Percentiles rank a stretch among this genome's conserved stretches.
phyloP scores from a whole-genome alignment of 2,888 invertebrate genomes.

The Blastobasis adustella region DNA sequence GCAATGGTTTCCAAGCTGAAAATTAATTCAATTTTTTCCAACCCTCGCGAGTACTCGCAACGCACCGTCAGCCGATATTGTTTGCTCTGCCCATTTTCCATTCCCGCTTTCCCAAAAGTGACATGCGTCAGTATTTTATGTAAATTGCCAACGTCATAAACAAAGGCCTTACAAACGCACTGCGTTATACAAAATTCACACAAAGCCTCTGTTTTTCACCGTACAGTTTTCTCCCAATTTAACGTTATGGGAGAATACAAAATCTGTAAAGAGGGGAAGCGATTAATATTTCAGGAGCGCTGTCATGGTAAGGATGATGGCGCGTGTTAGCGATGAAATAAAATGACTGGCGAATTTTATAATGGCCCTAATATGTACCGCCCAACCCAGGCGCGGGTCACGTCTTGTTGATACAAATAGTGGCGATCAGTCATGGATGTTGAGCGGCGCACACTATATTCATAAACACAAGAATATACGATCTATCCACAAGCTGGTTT shows the following conservation, averaged over 20 bases:
- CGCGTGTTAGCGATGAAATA: background rate
- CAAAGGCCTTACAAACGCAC: conserved; percentile 28
- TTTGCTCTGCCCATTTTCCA: conserved; percentile 12
- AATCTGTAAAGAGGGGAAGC: conserved; percentile 11
- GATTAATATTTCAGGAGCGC: conserved; percentile 13
- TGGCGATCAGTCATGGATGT: too few relatives aligned
- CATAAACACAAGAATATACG: too few relatives aligned
- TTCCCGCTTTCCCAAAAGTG: conserved; percentile 27
- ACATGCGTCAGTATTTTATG: conserved; percentile 32
- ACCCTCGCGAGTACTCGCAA: conserved; percentile 21
- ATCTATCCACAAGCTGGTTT: too few relatives aligned
- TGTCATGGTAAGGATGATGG: conserved; percentile 5
- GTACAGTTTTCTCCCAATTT: conserved; percentile 13
- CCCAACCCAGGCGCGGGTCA: too few relatives aligned
- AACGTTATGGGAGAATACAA: conserved; percentile 12
- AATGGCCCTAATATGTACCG: too few relatives aligned
- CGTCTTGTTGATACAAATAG: too few relatives aligned
- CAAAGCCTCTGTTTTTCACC: conserved; percentile 14
- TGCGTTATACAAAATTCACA: conserved; percentile 19
- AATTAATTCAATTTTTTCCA: conserved; percentile 30
- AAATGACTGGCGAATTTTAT: conserved; percentile 7
- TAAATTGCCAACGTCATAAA: conserved; percentile 34
- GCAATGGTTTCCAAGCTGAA: too few relatives aligned
- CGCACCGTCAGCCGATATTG: conserved; percentile 23
- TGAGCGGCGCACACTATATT: too few relatives aligned